These are phyloP conservation scores for Hippocampus kuda DNA, from an alignment of 2,797 vertebrate genomes.

Conservation along the genomic window DNA sequence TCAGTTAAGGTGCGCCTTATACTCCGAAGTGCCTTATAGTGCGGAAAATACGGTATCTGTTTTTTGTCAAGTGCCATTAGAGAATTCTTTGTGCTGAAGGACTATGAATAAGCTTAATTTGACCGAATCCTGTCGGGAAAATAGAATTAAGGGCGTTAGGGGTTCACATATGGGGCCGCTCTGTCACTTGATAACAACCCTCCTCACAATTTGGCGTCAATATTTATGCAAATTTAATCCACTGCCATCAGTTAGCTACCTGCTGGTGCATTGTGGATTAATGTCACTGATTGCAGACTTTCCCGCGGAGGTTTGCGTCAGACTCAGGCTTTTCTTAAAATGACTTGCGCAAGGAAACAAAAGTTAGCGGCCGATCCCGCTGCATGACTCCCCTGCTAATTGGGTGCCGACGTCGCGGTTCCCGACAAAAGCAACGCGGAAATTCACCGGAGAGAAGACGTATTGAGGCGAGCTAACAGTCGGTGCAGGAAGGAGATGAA, in stretches of 20 bases:
- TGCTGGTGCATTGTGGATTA: not conserved
- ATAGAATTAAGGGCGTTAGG: not conserved
- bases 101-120: not conserved
- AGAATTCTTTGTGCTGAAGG: not conserved
- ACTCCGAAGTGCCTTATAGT: no score
- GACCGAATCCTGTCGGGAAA: not conserved
- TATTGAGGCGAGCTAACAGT: slow-evolving; percentile 8
- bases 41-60: no score
- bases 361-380: not conserved
- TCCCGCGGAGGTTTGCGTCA: not conserved
- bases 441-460: not conserved
- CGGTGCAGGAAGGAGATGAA: not conserved
- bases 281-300: not conserved
- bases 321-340: not conserved
- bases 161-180: no score
- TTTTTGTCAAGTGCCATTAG: no score
- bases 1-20: no score
- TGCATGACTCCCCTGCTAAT: slow-evolving; percentile 40
- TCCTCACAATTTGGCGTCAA: not conserved
- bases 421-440: not conserved
- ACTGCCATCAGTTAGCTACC: not conserved
- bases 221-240: not conserved
- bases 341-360: not conserved
- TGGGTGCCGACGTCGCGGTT: slow-evolving; percentile 33
- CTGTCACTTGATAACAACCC: not conserved